Conservation (phyloP, 2,888 invertebrate species). For the Esperia sulphurella region DNA sequence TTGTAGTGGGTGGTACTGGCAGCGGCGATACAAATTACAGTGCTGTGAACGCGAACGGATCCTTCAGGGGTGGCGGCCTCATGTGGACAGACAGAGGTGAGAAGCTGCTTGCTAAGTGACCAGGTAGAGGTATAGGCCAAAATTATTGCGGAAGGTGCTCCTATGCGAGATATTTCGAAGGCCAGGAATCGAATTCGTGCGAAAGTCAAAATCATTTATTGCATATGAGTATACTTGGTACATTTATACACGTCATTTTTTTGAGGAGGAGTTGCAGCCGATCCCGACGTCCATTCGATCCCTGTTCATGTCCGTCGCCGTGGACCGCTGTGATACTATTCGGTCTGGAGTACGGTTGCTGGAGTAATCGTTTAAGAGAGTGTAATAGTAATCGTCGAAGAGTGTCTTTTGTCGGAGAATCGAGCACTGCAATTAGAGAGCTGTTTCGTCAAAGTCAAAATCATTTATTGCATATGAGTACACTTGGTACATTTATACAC, state of each 20-base stretch:
- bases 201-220: too few relatives aligned
- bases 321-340: background rate
- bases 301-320: slow-evolving; percentile 2
- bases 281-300: slow-evolving; percentile 1
- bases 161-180: too few relatives aligned
- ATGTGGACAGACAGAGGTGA: slow-evolving; percentile 49
- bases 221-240: too few relatives aligned
- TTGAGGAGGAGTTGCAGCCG: slow-evolving; percentile 26
- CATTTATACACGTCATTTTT: too few relatives aligned
- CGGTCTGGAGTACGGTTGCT: too few relatives aligned
- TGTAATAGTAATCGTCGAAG: too few relatives aligned
- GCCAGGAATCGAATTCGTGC: too few relatives aligned
- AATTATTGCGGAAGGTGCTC: too few relatives aligned
- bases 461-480: too few relatives aligned
- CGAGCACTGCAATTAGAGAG: background rate
- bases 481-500: too few relatives aligned
- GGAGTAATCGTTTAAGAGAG: background rate
- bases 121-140: too few relatives aligned
- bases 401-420: background rate
- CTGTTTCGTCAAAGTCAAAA: too few relatives aligned
- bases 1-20: slow-evolving; percentile 53
- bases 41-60: slow-evolving; percentile 16
- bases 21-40: slow-evolving; percentile 37
- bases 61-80: slow-evolving; percentile 41
- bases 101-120: background rate